A percentile compares a stretch with the other conserved stretches of the same genome.
These are phyloP conservation scores for Eulemur rufifrons DNA, from an alignment of 2,113 vertebrate genomes.

Conservation along the genomic window DNA sequence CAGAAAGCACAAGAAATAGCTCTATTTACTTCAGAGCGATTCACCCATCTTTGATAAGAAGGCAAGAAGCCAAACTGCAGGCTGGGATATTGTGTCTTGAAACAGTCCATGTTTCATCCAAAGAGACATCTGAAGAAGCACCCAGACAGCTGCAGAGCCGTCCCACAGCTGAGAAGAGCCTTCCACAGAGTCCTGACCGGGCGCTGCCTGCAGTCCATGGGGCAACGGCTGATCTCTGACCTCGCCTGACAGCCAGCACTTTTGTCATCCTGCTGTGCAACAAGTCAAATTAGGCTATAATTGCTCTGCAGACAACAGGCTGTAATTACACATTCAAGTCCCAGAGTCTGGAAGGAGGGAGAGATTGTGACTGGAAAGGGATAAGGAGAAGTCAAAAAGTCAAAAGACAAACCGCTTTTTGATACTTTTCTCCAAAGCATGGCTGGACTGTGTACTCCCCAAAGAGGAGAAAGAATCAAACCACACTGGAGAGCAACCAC, in stretches of 20 bases:
- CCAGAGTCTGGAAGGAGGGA: conserved; percentile 66
- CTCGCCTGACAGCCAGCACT: conserved; percentile 75
- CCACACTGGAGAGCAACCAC: not conserved
- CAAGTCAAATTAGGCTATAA: conserved; percentile 84
- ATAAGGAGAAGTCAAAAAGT: conserved; percentile 83
- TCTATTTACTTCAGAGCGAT: conserved; percentile 27
- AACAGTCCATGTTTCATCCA: conserved; percentile 61
- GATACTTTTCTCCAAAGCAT: conserved; percentile 65
- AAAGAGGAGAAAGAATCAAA: not conserved
- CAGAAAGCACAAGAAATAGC: not conserved
- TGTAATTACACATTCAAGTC: conserved; percentile 74
- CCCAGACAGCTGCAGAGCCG: conserved; percentile 73
- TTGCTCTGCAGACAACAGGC: conserved; percentile 80
- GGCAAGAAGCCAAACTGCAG: conserved; percentile 25
- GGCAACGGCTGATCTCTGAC: conserved; percentile 84
- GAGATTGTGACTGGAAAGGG: conserved; percentile 50
- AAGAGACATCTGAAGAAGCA: conserved; percentile 37
- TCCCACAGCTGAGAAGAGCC: conserved; percentile 62
- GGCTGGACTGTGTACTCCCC: not conserved
- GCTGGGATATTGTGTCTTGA: conserved; percentile 6
- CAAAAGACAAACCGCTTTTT: conserved; percentile 82
- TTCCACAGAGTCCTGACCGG: conserved; percentile 75
- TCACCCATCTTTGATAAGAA: conserved; percentile 1
- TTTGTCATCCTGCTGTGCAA: conserved; percentile 80
- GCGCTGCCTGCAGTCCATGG: conserved; percentile 52